Evolutionary conservation across 2,113 vertebrate genomes (phyloP).

Genomic region (Aythya baeri): DNA sequence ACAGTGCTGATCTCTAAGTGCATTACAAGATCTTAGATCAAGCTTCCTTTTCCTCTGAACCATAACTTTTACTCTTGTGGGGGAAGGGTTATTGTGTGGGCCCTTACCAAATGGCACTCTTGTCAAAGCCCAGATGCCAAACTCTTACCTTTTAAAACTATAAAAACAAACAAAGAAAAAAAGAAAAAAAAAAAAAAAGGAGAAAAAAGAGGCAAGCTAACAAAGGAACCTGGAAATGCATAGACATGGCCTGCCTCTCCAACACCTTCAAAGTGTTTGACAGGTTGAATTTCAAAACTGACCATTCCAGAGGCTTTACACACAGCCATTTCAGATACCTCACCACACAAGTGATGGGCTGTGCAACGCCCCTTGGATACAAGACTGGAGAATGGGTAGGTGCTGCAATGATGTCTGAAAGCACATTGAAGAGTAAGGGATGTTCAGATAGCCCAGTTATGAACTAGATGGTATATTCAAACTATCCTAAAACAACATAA

Average conservation of each 20-base stretch:
- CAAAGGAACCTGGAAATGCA: neutral
- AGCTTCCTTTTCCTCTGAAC: slow-evolving; percentile 35
- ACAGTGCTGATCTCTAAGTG: neutral
- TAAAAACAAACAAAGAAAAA: neutral
- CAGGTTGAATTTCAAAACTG: neutral
- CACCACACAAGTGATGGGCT: neutral
- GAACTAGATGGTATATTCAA: neutral
- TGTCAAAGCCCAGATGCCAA: neutral
- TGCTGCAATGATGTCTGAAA: neutral
- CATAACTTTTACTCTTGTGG: neutral
- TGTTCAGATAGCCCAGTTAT: neutral
- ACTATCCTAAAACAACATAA: neutral
- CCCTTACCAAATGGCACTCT: neutral
- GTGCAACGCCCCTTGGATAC: accelerated
- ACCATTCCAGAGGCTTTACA: neutral
- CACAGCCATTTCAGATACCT: neutral
- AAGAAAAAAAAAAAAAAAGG: neutral
- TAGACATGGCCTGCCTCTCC: accelerated
- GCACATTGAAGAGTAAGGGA: neutral
- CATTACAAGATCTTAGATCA: slow-evolving; percentile 13
- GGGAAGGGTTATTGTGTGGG: neutral
- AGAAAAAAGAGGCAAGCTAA: neutral
- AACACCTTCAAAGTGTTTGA: neutral
- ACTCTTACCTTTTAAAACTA: neutral
- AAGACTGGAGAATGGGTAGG: neutral